Evolutionary conservation across 1,140 invertebrate species (phyloP).

Genomic region (Drosophila athabasca): DNA sequence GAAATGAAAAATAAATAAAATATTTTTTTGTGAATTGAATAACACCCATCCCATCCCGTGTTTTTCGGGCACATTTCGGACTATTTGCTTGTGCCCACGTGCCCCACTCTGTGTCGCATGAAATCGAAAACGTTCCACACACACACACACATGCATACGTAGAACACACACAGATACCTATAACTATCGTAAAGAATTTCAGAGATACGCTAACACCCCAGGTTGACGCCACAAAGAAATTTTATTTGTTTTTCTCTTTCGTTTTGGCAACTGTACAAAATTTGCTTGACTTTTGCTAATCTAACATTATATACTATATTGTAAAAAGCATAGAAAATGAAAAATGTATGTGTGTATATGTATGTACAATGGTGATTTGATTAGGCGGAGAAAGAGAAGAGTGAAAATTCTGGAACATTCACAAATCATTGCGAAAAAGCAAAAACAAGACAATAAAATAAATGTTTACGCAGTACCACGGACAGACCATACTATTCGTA

Average conservation of each 20-base stretch:
- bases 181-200: conserved; percentile 16
- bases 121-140: conserved; percentile 38
- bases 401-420: conserved; percentile 59
- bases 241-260: conserved; percentile 40
- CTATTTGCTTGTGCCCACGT: conserved; percentile 30
- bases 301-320: conserved; percentile 35
- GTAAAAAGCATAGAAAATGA: conserved; percentile 30
- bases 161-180: no score
- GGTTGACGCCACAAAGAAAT: conserved; percentile 7
- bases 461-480: conserved; percentile 44
- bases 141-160: not conserved
- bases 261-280: conserved; percentile 73
- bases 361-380: not conserved
- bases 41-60: conserved; percentile 44
- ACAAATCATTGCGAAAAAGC: conserved; percentile 42
- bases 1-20: conserved; percentile 75
- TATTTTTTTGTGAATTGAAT: conserved; percentile 31
- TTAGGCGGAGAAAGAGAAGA: conserved; percentile 18
- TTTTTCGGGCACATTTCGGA: conserved; percentile 30
- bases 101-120: conserved; percentile 29
- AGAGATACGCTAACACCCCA: conserved; percentile 30
- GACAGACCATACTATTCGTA: conserved; percentile 29
- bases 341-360: conserved; percentile 1
- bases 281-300: conserved; percentile 53
- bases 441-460: conserved; percentile 52